Evolutionary conservation across 2,888 invertebrate genomes (phyloP).

Genomic region (Ctenicera cuprea): DNA sequence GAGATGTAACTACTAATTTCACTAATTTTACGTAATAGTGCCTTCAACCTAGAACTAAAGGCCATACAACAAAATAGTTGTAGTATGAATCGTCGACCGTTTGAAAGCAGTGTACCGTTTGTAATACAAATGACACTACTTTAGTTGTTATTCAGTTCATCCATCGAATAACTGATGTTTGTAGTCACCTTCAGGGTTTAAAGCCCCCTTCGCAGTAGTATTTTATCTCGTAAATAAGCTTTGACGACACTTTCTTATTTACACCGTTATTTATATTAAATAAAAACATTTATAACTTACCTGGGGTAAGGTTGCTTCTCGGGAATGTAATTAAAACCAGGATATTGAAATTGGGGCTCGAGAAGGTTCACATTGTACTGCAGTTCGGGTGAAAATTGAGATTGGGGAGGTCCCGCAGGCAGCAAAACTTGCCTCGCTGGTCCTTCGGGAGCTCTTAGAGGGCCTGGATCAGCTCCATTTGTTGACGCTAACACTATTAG

Average conservation of each 20-base stretch:
- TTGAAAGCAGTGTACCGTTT: constrained; percentile 20
- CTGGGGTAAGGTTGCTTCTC: constrained; percentile 37
- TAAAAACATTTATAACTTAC: constrained; percentile 11
- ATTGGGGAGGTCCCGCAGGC: constrained; percentile 24
- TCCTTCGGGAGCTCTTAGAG: not conserved
- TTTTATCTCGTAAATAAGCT: not conserved
- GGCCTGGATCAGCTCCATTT: not conserved
- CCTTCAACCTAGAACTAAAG: constrained; percentile 19
- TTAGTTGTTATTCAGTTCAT: constrained; percentile 32
- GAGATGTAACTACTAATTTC: not conserved
- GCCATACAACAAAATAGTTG: constrained; percentile 7
- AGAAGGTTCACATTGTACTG: constrained; percentile 49
- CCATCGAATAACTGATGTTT: not conserved
- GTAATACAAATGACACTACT: constrained; percentile 37
- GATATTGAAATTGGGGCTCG: constrained; percentile 52
- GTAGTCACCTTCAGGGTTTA: constrained; percentile 28
- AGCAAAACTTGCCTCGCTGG: constrained; percentile 16
- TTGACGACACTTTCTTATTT: not conserved
- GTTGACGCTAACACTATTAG: not conserved
- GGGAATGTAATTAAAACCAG: constrained; percentile 32
- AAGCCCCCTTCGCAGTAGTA: not conserved
- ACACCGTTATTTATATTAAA: not conserved
- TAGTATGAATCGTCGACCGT: constrained; percentile 14
- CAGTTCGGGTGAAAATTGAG: constrained; percentile 32
- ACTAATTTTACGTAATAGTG: constrained; percentile 25